phyloP scores from a whole-genome alignment of 2,888 invertebrate genomes.

The Spisula solida region DNA sequence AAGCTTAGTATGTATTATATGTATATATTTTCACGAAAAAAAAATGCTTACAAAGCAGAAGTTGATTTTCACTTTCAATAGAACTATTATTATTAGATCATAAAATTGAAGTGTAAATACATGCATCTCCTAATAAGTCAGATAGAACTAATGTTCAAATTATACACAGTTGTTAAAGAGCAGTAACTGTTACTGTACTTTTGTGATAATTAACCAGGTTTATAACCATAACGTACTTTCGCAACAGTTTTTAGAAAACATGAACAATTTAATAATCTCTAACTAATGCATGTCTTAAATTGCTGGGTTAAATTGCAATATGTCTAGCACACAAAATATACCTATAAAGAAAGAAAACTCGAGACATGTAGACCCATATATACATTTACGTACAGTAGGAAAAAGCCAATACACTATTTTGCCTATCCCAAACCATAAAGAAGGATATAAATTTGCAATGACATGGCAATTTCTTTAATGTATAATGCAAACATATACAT shows the following conservation, averaged over 20 bases:
- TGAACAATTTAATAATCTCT: no score
- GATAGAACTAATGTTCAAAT: background rate
- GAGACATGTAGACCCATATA: background rate
- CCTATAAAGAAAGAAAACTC: no score
- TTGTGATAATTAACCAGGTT: background rate
- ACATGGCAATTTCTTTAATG: conserved; percentile 5
- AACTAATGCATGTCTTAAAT: no score
- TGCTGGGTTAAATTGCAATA: no score
- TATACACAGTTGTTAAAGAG: background rate
- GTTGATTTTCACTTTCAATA: background rate
- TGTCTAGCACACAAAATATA: no score
- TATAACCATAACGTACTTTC: background rate
- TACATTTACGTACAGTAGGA: background rate
- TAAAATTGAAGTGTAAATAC: background rate
- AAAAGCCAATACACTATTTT: background rate
- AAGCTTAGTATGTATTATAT: background rate
- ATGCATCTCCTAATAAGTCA: background rate
- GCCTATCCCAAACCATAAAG: background rate
- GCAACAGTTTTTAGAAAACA: no score
- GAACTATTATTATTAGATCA: no score
- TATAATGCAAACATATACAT: conserved; percentile 15
- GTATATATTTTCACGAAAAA: background rate
- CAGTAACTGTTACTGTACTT: background rate
- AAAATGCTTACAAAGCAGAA: background rate
- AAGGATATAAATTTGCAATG: background rate